phyloP scores from a whole-genome alignment of 2,888 invertebrate genomes.

The Caenorhabditis zanzibari region DNA sequence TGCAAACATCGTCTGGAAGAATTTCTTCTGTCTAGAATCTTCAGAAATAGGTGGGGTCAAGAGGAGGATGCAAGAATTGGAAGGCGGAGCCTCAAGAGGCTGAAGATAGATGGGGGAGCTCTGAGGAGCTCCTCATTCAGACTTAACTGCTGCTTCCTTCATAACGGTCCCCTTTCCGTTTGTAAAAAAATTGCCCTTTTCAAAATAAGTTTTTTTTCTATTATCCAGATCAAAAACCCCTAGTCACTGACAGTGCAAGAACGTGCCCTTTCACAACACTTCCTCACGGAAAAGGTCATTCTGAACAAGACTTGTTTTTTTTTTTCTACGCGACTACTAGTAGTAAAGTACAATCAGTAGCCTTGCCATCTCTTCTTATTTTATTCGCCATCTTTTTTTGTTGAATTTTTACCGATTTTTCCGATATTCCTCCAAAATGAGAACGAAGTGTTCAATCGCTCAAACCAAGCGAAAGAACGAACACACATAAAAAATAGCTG shows the following conservation, averaged over 20 bases:
- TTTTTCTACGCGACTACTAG: slow-evolving; percentile 24
- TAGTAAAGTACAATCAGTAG: slow-evolving; percentile 2
- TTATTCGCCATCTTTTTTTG: neutral
- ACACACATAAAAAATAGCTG: slow-evolving; percentile 44
- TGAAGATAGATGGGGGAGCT: slow-evolving; percentile 1
- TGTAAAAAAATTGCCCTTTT: too few relatives aligned
- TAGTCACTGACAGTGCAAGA: slow-evolving; percentile 33
- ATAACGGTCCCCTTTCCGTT: neutral
- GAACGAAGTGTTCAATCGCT: slow-evolving; percentile 5
- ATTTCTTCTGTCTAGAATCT: slow-evolving; percentile 25
- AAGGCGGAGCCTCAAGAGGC: slow-evolving; percentile 36
- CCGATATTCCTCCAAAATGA: neutral
- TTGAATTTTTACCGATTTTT: neutral
- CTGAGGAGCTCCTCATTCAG: slow-evolving; percentile 40
- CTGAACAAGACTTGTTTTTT: slow-evolving; percentile 52
- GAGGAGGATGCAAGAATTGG: neutral
- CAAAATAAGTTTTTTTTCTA: too few relatives aligned
- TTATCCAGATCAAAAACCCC: slow-evolving; percentile 15
- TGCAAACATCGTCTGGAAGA: slow-evolving; percentile 35
- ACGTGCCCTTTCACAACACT: slow-evolving; percentile 41
- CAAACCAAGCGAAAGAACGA: slow-evolving; percentile 2
- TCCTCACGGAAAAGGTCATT: slow-evolving; percentile 50
- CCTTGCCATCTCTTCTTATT: neutral
- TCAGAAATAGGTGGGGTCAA: slow-evolving; percentile 23
- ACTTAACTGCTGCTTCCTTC: slow-evolving; percentile 1